phyloP scores from a whole-genome alignment of 2,888 invertebrate genomes.

The Hololepta plana region DNA sequence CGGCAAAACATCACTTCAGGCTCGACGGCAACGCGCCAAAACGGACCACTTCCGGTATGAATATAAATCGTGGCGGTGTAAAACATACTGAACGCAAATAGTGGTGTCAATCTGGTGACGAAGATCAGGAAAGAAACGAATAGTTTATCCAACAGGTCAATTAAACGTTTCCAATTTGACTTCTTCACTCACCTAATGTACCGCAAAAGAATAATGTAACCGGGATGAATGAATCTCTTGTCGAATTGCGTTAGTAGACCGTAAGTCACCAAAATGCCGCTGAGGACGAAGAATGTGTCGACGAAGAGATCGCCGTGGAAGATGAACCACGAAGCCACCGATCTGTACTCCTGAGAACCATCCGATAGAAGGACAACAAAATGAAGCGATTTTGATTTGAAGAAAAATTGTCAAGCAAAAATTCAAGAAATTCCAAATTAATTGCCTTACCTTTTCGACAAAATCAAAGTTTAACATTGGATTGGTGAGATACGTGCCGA shows the following conservation, averaged over 20 bases:
- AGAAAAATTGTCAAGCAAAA: too few relatives aligned
- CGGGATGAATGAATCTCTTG: slow-evolving; percentile 27
- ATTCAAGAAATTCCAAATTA: slow-evolving; percentile 2
- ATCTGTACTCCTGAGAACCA: slow-evolving; percentile 25
- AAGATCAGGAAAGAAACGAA: slow-evolving; percentile 15
- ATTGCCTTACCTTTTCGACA: slow-evolving; percentile 31
- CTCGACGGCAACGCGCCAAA: slow-evolving; percentile 35
- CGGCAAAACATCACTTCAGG: slow-evolving; percentile 33
- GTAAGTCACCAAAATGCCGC: slow-evolving; percentile 37
- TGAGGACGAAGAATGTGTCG: slow-evolving; percentile 43
- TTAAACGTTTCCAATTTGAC: neutral
- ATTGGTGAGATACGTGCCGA: slow-evolving; percentile 33
- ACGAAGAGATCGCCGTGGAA: slow-evolving; percentile 45
- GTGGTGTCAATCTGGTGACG: slow-evolving; percentile 37
- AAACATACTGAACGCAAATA: slow-evolving; percentile 36
- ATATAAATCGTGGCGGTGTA: slow-evolving; percentile 35
- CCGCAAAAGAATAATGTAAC: slow-evolving; percentile 34
- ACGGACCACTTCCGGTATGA: slow-evolving; percentile 38
- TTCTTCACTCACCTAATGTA: slow-evolving; percentile 36
- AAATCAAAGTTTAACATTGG: slow-evolving; percentile 35
- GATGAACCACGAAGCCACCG: slow-evolving; percentile 26
- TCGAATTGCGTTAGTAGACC: slow-evolving; percentile 27
- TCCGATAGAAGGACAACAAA: too few relatives aligned
- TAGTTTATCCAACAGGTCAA: slow-evolving; percentile 2
- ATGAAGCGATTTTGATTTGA: too few relatives aligned